These are phyloP conservation scores for Aphaenogaster rudis DNA, from an alignment of 1,140 invertebrate species.

Conservation along the genomic window DNA sequence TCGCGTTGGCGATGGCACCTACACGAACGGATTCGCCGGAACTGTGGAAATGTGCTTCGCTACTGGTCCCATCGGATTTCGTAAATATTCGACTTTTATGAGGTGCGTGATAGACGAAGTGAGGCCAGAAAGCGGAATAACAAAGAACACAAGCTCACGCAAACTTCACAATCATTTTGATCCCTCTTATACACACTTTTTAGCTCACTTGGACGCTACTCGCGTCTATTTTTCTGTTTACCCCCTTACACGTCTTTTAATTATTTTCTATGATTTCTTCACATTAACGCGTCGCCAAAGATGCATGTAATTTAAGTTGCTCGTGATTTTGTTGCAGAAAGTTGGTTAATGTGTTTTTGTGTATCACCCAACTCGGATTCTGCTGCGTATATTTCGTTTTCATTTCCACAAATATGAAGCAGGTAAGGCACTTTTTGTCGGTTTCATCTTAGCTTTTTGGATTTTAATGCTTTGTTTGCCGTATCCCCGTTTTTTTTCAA, in stretches of 20 bases:
- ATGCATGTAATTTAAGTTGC: slow-evolving; percentile 66
- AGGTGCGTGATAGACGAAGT: slow-evolving; percentile 79
- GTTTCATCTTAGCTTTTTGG: not conserved
- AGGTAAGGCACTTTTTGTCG: slow-evolving; percentile 87
- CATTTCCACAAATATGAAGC: slow-evolving; percentile 93
- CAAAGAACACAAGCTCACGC: not conserved
- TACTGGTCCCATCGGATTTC: slow-evolving; percentile 89
- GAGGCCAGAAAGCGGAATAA: slow-evolving; percentile 10
- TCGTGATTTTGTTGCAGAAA: slow-evolving; percentile 84
- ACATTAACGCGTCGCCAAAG: not conserved
- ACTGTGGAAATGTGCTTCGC: slow-evolving; percentile 93
- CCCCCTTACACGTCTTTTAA: not conserved
- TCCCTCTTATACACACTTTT: not conserved
- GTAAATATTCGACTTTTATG: slow-evolving; percentile 89
- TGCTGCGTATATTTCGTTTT: slow-evolving; percentile 98
- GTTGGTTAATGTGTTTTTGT: slow-evolving; percentile 93
- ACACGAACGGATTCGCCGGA: slow-evolving; percentile 91
- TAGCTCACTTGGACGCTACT: not conserved
- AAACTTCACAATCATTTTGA: slow-evolving; percentile 5
- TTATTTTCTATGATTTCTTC: slow-evolving; percentile 26
- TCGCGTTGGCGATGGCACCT: slow-evolving; percentile 84
- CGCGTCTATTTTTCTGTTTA: slow-evolving; percentile 11
- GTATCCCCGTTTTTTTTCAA: not conserved
- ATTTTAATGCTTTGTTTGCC: not conserved
- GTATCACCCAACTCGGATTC: slow-evolving; percentile 97